A percentile compares a stretch with the other conserved stretches of the same genome.
These are phyloP conservation scores for Drosophila bocki DNA, from an alignment of 1,140 invertebrate species.

Conservation along the genomic window DNA sequence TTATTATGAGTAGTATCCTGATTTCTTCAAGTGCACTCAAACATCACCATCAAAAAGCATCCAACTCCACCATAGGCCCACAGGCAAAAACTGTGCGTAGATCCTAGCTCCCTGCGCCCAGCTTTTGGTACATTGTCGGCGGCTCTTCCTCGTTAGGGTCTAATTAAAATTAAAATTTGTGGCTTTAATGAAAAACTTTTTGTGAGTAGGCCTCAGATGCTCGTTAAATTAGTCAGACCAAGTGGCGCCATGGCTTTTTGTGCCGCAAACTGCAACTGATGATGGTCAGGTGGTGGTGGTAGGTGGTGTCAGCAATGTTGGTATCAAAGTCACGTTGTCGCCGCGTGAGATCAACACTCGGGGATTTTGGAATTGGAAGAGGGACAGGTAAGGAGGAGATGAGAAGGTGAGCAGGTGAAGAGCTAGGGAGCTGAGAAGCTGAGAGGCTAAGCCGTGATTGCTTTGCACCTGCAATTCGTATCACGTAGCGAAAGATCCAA, in stretches of 20 bases:
- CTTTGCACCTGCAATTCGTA: conserved; percentile 36
- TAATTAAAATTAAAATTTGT: conserved; percentile 82
- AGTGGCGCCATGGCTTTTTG: conserved; percentile 10
- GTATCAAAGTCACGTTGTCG: conserved; percentile 64
- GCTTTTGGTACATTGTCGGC: conserved; percentile 22
- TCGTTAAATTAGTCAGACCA: conserved; percentile 60
- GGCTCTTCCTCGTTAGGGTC: conserved; percentile 59
- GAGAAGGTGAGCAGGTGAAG: background rate
- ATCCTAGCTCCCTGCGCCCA: conserved; percentile 1
- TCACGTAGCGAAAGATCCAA: conserved; percentile 50
- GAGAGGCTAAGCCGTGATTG: conserved; percentile 27
- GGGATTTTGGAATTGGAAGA: conserved; percentile 18
- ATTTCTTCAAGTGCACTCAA: background rate
- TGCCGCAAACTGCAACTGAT: conserved; percentile 10
- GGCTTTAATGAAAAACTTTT: conserved; percentile 78
- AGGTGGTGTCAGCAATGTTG: conserved; percentile 36
- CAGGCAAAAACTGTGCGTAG: conserved; percentile 26
- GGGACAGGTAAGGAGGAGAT: background rate
- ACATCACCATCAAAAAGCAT: conserved; percentile 23
- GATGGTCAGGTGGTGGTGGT: conserved; percentile 31
- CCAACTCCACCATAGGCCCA: conserved; percentile 21
- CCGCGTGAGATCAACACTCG: conserved; percentile 63
- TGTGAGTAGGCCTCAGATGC: conserved; percentile 51
- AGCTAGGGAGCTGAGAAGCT: background rate
- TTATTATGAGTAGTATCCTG: no score